These are phyloP conservation scores for Batillaria attramentaria DNA, from an alignment of 1,140 invertebrate genomes.

Conservation along the genomic window DNA sequence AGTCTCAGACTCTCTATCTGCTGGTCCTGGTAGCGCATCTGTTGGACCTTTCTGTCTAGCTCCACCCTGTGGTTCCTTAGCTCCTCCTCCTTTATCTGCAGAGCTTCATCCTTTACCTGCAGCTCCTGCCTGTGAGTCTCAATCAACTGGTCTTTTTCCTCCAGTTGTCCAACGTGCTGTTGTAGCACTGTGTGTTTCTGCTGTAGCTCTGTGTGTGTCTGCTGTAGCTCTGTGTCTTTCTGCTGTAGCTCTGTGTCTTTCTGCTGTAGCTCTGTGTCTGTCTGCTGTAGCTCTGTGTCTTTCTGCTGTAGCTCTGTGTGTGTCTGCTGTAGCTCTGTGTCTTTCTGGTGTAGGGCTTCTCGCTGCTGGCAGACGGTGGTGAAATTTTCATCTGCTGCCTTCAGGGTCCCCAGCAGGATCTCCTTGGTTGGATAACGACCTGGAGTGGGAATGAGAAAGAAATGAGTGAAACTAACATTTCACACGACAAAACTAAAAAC, in stretches of 20 bases:
- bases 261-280: neutral
- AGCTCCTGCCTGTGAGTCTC: neutral
- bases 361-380: slow-evolving; percentile 28
- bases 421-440: slow-evolving; percentile 38
- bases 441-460: neutral
- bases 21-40: slow-evolving; percentile 12
- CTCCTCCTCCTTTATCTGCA: slow-evolving; percentile 20
- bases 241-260: slow-evolving; percentile 17
- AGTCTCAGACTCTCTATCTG: slow-evolving; percentile 19
- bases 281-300: slow-evolving; percentile 23
- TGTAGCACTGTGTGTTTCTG: slow-evolving; percentile 28
- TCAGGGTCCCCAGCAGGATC: slow-evolving; percentile 39
- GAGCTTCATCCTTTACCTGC: slow-evolving; percentile 9
- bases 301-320: slow-evolving; percentile 9
- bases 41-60: slow-evolving; percentile 27
- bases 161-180: slow-evolving; percentile 30
- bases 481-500: too few relatives aligned
- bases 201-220: slow-evolving; percentile 25
- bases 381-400: slow-evolving; percentile 40
- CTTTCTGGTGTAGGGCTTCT: slow-evolving; percentile 31
- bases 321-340: slow-evolving; percentile 20
- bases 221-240: slow-evolving; percentile 18
- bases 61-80: slow-evolving; percentile 10
- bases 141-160: slow-evolving; percentile 17
- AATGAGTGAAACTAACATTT: neutral